Evolutionary conservation across 2,113 vertebrate species (phyloP).

Genomic region (Chitala chitala): DNA sequence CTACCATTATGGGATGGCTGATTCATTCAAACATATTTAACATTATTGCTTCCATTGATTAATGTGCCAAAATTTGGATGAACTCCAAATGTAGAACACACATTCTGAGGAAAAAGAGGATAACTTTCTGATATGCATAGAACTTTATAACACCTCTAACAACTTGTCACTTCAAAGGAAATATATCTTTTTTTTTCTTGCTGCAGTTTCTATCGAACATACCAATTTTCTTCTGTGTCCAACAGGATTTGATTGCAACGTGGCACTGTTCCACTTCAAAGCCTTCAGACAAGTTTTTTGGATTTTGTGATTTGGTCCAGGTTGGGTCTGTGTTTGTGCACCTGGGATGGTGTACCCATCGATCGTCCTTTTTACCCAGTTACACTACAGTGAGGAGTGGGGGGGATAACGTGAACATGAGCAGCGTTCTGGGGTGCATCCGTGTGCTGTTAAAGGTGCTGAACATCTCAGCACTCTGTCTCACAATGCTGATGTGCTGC

Average conservation of each 20-base stretch:
- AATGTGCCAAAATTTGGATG: background rate
- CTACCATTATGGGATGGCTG: background rate
- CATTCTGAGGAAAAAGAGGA: too few species aligned
- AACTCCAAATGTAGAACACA: too few species aligned
- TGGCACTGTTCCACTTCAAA: background rate
- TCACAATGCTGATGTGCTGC: background rate
- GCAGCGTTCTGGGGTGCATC: too few species aligned
- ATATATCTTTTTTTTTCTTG: conserved; percentile 3
- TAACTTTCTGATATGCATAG: background rate
- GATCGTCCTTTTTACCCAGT: too few species aligned
- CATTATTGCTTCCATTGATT: background rate
- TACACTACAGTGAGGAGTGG: too few species aligned
- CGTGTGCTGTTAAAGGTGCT: too few species aligned
- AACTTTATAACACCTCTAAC: background rate
- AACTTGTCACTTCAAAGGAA: conserved; percentile 13
- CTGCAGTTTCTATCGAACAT: background rate
- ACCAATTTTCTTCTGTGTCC: background rate
- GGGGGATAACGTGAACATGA: too few species aligned
- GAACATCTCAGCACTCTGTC: too few species aligned
- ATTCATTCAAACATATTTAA: background rate
- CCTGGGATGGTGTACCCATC: too few species aligned
- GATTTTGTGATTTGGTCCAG: background rate
- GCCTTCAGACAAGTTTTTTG: background rate
- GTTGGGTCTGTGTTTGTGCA: too few species aligned
- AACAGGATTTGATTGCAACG: conserved; percentile 8